Conservation (phyloP, 1,140 invertebrate species). For the Hycleus cichorii region DNA sequence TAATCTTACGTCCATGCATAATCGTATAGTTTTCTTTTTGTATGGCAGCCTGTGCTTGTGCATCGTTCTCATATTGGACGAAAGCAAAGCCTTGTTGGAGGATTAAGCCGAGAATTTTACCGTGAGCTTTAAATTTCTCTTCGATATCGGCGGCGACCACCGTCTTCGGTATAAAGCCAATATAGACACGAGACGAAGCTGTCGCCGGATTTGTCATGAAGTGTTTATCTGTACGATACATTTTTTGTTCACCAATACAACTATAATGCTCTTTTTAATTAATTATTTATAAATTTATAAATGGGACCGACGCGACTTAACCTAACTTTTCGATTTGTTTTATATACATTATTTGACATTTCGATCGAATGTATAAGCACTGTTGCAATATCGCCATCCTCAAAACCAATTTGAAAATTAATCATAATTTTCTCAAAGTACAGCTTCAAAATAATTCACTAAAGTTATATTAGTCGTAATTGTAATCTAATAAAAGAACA, state of each 20-base stretch:
- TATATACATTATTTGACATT: too few species aligned
- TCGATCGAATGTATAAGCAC: too few species aligned
- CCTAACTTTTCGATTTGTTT: too few species aligned
- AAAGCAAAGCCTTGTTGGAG: conserved; percentile 76
- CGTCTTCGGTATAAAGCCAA: conserved; percentile 62
- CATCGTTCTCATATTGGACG: conserved; percentile 73
- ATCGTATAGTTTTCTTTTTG: conserved; percentile 57
- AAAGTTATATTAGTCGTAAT: too few species aligned
- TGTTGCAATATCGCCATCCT: too few species aligned
- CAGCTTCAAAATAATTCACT: too few species aligned
- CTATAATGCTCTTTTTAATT: not conserved
- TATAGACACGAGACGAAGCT: conserved; percentile 63
- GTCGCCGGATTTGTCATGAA: conserved; percentile 62
- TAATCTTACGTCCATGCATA: conserved; percentile 61
- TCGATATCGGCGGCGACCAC: conserved; percentile 61
- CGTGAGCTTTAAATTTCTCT: conserved; percentile 65
- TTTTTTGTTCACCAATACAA: conserved; percentile 8
- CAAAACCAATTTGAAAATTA: too few species aligned
- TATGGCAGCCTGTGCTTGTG: conserved; percentile 64
- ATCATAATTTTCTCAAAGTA: too few species aligned
- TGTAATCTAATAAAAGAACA: too few species aligned
- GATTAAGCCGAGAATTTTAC: conserved; percentile 61
- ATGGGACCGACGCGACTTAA: too few species aligned
- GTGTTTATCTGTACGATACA: conserved; percentile 40
- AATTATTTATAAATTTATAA: too few species aligned